Evolutionary conservation across 2,888 invertebrate genomes (phyloP).

Genomic region (Tillus elongatus): DNA sequence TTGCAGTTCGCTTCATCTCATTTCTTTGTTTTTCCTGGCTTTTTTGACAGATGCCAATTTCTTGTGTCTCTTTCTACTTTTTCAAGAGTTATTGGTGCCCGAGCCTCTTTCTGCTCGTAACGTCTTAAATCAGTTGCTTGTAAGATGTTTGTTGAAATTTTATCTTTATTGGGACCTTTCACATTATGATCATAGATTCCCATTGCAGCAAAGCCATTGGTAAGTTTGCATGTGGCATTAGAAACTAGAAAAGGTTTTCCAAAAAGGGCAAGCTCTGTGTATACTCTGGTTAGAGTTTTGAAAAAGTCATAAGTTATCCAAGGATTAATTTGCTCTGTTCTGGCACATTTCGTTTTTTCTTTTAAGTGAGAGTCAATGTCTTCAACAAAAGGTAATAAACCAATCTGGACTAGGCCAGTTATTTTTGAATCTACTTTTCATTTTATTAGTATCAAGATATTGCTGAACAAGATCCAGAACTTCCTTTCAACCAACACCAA

Average conservation of each 20-base stretch:
- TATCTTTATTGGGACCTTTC: no score
- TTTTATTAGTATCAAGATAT: slow-evolving; percentile 21
- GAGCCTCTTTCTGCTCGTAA: no score
- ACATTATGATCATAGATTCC: no score
- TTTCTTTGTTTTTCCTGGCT: no score
- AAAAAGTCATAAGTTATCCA: slow-evolving; percentile 21
- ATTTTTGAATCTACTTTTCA: slow-evolving; percentile 25
- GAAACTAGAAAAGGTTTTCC: slow-evolving; percentile 21
- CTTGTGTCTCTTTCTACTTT: no score
- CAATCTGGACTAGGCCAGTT: slow-evolving; percentile 24
- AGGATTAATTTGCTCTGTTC: slow-evolving; percentile 25
- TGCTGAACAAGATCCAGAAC: slow-evolving; percentile 19
- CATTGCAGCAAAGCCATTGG: no score
- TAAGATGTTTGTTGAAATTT: no score
- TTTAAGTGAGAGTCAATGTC: slow-evolving; percentile 29
- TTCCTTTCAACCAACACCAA: slow-evolving; percentile 23
- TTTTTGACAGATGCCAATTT: no score
- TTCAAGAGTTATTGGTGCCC: no score
- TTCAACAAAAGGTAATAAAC: slow-evolving; percentile 23
- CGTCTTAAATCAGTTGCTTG: no score
- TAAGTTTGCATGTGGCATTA: no score
- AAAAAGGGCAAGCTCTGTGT: slow-evolving; percentile 13
- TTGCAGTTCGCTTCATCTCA: no score
- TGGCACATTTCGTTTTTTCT: slow-evolving; percentile 28
- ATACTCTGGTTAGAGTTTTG: slow-evolving; percentile 13